These are phyloP conservation scores for Neosilurus mollespiculum DNA, from an alignment of 2,797 vertebrate species.

Conservation along the genomic window DNA sequence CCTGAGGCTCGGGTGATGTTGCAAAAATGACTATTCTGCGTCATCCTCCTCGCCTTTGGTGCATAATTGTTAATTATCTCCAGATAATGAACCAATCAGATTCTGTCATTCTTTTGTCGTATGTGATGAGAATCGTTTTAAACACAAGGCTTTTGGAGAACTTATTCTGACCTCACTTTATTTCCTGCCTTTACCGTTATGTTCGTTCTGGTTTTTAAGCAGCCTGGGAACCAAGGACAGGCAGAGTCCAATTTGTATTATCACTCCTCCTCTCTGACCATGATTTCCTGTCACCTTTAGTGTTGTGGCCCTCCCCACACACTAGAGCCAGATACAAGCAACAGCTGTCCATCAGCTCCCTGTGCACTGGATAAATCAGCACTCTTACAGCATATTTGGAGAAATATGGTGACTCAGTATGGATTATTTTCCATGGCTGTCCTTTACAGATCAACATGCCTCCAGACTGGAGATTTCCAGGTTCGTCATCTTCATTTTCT, in stretches of 20 bases:
- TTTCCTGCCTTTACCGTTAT: background rate
- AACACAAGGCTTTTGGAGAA: background rate
- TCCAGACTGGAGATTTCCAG: background rate
- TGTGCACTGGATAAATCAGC: slow-evolving; percentile 27
- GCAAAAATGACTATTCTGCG: too few relatives aligned
- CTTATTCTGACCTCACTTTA: background rate
- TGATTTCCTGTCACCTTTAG: background rate
- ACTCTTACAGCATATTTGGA: slow-evolving; percentile 25
- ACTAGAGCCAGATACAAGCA: slow-evolving; percentile 25
- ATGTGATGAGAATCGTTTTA: background rate
- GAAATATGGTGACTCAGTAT: slow-evolving; percentile 47
- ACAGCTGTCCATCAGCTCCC: slow-evolving; percentile 36
- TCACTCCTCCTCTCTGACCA: background rate
- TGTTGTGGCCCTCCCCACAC: slow-evolving; percentile 23
- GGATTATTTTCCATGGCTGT: slow-evolving; percentile 41
- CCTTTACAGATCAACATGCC: slow-evolving; percentile 29
- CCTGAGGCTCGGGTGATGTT: too few relatives aligned
- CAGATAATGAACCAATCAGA: too few relatives aligned
- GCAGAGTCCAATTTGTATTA: background rate
- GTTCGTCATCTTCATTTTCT: too few relatives aligned
- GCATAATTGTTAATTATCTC: too few relatives aligned
- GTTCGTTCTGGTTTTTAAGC: slow-evolving; percentile 8
- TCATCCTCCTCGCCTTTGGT: too few relatives aligned
- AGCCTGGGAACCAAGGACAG: background rate
- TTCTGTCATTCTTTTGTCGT: too few relatives aligned